phyloP scores from a whole-genome alignment of 2,888 invertebrate species.

The Neoscelio sp. region DNA sequence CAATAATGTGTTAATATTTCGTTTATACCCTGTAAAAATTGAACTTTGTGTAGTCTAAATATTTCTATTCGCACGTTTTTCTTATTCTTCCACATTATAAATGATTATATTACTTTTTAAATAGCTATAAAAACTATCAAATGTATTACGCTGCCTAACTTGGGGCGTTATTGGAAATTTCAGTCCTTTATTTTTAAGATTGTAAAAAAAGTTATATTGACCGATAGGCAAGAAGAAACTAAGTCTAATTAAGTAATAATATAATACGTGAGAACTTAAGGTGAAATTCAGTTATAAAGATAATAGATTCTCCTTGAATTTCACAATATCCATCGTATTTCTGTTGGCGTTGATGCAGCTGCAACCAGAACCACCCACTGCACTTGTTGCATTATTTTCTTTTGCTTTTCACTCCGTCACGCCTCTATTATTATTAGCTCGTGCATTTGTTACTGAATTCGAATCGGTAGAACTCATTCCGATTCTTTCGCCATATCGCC shows the following conservation, averaged over 20 bases:
- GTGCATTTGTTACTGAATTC: not conserved
- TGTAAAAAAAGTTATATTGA: no score
- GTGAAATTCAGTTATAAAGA: constrained; percentile 65
- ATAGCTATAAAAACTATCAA: no score
- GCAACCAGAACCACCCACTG: constrained; percentile 64
- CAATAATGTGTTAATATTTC: no score
- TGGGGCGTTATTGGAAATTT: no score
- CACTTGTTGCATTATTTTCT: constrained; percentile 74
- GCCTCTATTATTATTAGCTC: constrained; percentile 40
- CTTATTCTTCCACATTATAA: no score
- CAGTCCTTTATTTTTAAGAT: no score
- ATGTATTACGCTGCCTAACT: no score
- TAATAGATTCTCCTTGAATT: constrained; percentile 64
- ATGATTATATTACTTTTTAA: no score
- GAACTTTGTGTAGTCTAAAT: no score
- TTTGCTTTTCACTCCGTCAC: constrained; percentile 14
- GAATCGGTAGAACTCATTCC: not conserved
- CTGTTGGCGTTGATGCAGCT: constrained; percentile 30
- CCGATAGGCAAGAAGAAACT: not conserved
- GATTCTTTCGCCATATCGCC: not conserved
- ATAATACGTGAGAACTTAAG: constrained; percentile 16
- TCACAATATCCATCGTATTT: constrained; percentile 3
- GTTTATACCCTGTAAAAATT: no score
- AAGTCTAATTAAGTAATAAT: constrained; percentile 27
- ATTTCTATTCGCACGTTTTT: no score